phyloP scores from a whole-genome alignment of 2,888 invertebrate species.

The Stenurella melanura region DNA sequence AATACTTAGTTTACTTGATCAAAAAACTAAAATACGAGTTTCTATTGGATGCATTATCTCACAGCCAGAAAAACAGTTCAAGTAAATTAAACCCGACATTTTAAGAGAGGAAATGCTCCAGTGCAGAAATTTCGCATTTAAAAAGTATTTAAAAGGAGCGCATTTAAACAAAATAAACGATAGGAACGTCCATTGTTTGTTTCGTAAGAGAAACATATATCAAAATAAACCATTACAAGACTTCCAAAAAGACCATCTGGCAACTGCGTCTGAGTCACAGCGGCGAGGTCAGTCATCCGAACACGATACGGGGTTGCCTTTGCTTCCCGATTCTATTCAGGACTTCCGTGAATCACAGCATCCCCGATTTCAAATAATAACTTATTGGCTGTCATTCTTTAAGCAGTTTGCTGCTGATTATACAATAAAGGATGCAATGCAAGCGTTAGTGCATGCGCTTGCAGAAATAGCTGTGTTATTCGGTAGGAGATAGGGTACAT shows the following conservation, averaged over 20 bases:
- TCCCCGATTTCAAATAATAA: conserved; percentile 3
- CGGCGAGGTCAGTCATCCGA: conserved; percentile 38
- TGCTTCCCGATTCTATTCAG: conserved; percentile 26
- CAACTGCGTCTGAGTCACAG: conserved; percentile 37
- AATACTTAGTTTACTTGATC: no score
- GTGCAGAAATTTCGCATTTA: background rate
- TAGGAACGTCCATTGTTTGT: background rate
- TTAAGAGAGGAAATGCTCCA: conserved; percentile 3
- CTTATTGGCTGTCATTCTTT: conserved; percentile 14
- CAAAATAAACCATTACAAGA: conserved; percentile 17
- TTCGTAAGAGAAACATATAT: background rate
- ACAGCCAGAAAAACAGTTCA: no score
- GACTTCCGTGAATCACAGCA: conserved; percentile 22
- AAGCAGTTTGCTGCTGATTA: background rate
- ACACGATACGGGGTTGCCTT: background rate
- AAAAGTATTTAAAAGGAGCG: background rate
- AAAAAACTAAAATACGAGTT: no score
- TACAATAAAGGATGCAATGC: background rate
- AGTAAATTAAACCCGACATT: no score
- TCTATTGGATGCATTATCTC: no score
- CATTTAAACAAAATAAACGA: conserved; percentile 13
- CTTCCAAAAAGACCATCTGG: conserved; percentile 24
- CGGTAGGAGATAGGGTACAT: no score
- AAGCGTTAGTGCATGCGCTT: background rate
- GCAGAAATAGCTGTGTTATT: background rate